Evolutionary conservation across 2,888 invertebrate genomes (phyloP).

Genomic region (Nomada lathburiana): DNA sequence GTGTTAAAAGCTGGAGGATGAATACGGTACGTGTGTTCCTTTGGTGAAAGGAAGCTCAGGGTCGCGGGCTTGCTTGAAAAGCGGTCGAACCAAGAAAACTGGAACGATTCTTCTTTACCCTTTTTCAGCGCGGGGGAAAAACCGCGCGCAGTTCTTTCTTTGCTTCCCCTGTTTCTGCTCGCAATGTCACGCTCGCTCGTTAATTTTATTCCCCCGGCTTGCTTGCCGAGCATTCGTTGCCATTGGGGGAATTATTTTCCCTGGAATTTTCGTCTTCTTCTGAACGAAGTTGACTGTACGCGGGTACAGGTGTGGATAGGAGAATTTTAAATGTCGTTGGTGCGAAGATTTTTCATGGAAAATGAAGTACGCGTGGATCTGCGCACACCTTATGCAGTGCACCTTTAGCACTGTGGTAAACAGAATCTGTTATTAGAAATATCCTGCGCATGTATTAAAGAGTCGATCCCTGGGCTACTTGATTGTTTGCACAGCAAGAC

Average conservation of each 20-base stretch:
- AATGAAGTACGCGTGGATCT: too few species aligned
- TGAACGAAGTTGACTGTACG: too few species aligned
- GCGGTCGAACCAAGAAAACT: conserved; percentile 57
- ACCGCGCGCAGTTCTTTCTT: not conserved
- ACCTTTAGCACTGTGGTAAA: too few species aligned
- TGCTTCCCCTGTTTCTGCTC: not conserved
- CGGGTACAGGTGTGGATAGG: too few species aligned
- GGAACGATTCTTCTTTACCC: conserved; percentile 55
- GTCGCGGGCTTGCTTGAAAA: conserved; percentile 63
- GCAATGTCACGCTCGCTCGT: conserved; percentile 21
- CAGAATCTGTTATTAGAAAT: too few species aligned
- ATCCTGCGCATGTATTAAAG: too few species aligned
- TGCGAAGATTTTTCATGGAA: too few species aligned
- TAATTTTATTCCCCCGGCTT: conserved; percentile 14
- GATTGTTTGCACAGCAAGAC: too few species aligned
- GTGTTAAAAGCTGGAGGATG: conserved; percentile 44
- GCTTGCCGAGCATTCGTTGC: not conserved
- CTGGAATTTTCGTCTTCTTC: not conserved
- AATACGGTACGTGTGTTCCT: conserved; percentile 54
- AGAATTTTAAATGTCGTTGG: too few species aligned
- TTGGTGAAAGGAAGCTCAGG: conserved; percentile 55
- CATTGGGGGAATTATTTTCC: not conserved
- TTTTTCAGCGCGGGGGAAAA: conserved; percentile 15
- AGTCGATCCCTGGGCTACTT: too few species aligned
- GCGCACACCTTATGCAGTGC: too few species aligned